A percentile compares a stretch with the other conserved stretches of the same genome.
Conservation (phyloP, 1,140 invertebrate genomes). For the Drosophila insularis region DNA sequence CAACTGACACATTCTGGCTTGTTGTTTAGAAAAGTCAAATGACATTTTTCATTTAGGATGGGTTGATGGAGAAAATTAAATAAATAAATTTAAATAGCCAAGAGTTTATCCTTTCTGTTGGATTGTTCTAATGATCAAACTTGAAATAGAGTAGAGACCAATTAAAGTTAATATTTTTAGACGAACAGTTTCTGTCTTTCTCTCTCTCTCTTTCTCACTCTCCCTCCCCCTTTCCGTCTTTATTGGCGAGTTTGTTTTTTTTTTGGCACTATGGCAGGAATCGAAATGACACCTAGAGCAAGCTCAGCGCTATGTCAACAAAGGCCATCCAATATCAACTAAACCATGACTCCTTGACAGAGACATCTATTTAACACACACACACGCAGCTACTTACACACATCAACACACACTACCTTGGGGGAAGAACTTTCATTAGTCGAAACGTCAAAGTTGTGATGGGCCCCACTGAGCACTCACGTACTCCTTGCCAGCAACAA, state of each 20-base stretch:
- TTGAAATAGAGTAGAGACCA: too few species aligned
- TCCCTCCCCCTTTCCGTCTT: background rate
- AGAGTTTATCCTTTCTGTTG: too few species aligned
- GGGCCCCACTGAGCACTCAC: slow-evolving; percentile 29
- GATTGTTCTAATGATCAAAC: too few species aligned
- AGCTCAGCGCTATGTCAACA: slow-evolving; percentile 74
- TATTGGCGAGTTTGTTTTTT: background rate
- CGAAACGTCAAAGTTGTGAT: slow-evolving; percentile 67
- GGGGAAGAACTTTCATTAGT: slow-evolving; percentile 68
- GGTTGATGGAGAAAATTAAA: background rate
- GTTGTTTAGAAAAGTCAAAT: background rate
- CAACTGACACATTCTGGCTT: background rate
- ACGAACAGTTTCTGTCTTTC: background rate
- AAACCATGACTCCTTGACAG: slow-evolving; percentile 39
- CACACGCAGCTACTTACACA: slow-evolving; percentile 8
- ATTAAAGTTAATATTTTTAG: too few species aligned
- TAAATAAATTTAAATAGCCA: background rate
- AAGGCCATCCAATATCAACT: slow-evolving; percentile 56
- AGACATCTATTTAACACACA: slow-evolving; percentile 22
- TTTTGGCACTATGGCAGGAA: slow-evolving; percentile 18
- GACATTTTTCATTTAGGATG: background rate
- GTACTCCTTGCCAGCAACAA: slow-evolving; percentile 15
- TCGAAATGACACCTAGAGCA: slow-evolving; percentile 65
- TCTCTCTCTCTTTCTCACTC: background rate
- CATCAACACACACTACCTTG: slow-evolving; percentile 2